Evolutionary conservation across 23 tunicate genomes (phyloP).

Genomic region (Halocynthia roretzi): DNA sequence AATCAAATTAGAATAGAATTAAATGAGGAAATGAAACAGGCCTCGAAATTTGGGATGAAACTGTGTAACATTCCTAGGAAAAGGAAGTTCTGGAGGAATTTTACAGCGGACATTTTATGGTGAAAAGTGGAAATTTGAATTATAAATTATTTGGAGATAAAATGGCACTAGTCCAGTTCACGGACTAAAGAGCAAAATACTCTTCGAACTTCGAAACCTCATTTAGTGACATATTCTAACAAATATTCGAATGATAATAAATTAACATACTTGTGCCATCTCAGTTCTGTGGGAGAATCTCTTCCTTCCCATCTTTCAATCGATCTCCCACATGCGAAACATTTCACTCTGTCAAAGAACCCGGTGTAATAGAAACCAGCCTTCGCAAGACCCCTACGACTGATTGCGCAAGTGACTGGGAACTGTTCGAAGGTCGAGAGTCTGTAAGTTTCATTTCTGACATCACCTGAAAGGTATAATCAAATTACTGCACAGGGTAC

Average conservation of each 20-base stretch:
- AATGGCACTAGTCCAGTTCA: no score
- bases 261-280: conserved; percentile 38
- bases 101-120: no score
- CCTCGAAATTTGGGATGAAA: no score
- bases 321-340: conserved; percentile 50
- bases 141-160: no score
- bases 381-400: conserved; percentile 23
- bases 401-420: conserved; percentile 38
- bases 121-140: no score
- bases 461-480: conserved; percentile 23
- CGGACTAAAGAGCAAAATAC: no score
- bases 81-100: no score
- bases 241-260: background rate
- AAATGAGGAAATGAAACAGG: no score
- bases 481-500: background rate
- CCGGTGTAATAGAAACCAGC: conserved; percentile 68
- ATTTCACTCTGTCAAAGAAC: conserved; percentile 61
- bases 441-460: conserved; percentile 31
- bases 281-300: conserved; percentile 23
- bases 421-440: conserved; percentile 44
- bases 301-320: conserved; percentile 43
- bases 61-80: no score
- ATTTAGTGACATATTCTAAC: no score
- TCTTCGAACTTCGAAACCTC: no score
- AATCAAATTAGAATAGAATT: no score